Base-by-base conservation (phyloP, 2,113 vertebrate species). In the Xerus inauris region DNA sequence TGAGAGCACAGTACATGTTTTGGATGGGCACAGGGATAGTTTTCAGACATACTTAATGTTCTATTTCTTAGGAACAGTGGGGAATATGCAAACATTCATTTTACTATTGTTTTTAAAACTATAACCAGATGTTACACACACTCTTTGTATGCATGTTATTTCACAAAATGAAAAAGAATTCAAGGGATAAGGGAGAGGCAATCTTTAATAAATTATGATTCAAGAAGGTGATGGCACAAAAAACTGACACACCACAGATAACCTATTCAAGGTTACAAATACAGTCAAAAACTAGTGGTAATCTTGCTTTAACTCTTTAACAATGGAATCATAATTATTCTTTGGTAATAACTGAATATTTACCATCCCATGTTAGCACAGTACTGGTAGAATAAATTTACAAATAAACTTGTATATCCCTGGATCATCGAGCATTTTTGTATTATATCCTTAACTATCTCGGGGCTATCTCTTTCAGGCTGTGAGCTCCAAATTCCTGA, bases 51-150 rank as follows among this genome's bases (percentile, higher is more conserved):
- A 26, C 22, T 51, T 73, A 69, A 3, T n/a, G 4, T 26, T 82
- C 51, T 47, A 49, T 32, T 80, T 73, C 89, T 71, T 49, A 80
- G 2, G 10, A 20, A 49, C 0, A 49, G 26, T 6, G 6, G 8
- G 28, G 8, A 32, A 4, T 76, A 49, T 6, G 6, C n/a, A 47
- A 82, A 4, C 35, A 59, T 80, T 77, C 28, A 13, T 38, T 86
- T 76, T 67, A 84, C n/a, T 75, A 65, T 12, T 26, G 6, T 47
- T 96, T 92, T 64, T 10, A 84, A 81, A 93, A 35, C 19, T 80
- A 38, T 76, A 75, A 49, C 10, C 49, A 75, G 35, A 45, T 59
- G 7, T 89, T 75, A 76, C 6, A 57, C 40, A 51, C 1, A 45
- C 1, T 32, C 22, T 24, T 32, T 81, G 20, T 49, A 76, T 26